Conservation (phyloP, 2,797 vertebrate genomes). For the Notamacropus eugenii region DNA sequence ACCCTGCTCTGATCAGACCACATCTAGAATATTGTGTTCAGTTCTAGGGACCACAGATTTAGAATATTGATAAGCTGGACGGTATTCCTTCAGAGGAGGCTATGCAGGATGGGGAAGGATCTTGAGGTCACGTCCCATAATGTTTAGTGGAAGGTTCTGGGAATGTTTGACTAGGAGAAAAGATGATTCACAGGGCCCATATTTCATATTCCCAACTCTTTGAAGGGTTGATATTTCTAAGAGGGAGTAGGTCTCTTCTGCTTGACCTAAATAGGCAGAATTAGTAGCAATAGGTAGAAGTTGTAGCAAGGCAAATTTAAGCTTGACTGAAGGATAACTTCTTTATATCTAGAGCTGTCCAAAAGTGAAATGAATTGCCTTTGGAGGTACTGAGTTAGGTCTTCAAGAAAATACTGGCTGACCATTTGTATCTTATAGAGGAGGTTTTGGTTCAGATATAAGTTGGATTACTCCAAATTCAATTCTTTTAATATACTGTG, state of each 20-base stretch:
- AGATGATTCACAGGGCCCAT: neutral
- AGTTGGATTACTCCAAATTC: neutral
- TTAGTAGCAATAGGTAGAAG: neutral
- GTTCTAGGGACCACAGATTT: neutral
- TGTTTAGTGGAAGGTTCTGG: neutral
- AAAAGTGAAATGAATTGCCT: neutral
- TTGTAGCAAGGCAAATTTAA: neutral
- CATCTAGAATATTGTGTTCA: neutral
- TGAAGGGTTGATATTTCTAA: neutral
- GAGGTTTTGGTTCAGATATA: neutral
- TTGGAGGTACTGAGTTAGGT: neutral
- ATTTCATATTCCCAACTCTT: neutral
- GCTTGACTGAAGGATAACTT: neutral
- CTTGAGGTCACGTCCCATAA: neutral
- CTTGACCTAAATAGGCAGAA: neutral
- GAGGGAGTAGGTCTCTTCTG: neutral
- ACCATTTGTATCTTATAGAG: neutral
- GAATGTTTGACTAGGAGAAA: neutral
- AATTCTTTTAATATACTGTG: neutral
- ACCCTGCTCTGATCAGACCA: neutral
- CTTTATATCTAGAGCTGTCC: neutral
- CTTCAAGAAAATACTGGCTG: neutral
- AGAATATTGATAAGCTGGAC: neutral
- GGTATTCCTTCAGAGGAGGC: neutral
- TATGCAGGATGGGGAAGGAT: neutral